Evolutionary conservation across 2,113 vertebrate genomes (phyloP).

Genomic region (Pholis gunnellus): DNA sequence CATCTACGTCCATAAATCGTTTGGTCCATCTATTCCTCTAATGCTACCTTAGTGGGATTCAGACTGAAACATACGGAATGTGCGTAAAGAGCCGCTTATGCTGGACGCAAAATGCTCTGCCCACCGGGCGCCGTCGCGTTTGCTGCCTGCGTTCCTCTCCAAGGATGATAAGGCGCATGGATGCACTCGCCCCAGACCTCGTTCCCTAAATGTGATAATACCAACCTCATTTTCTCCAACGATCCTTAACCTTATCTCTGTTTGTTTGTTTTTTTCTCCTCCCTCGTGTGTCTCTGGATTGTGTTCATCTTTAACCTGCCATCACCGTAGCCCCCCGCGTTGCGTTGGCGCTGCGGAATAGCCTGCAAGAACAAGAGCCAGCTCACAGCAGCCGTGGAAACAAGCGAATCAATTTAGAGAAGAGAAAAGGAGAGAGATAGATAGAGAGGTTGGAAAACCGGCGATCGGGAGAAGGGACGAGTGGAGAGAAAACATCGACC

Average conservation of each 20-base stretch:
- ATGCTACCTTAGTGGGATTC: constrained; percentile 70
- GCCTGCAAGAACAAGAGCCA: constrained; percentile 76
- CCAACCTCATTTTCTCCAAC: constrained; percentile 56
- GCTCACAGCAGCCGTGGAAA: constrained; percentile 77
- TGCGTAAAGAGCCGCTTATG: constrained; percentile 78
- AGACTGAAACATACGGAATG: constrained; percentile 72
- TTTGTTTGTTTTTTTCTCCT: neutral
- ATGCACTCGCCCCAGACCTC: constrained; percentile 69
- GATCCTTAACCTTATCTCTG: constrained; percentile 38
- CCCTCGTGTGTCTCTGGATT: constrained; percentile 61
- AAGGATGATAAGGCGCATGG: constrained; percentile 75
- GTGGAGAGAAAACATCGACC: constrained; percentile 66
- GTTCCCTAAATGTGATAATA: constrained; percentile 57
- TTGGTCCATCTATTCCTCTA: constrained; percentile 42
- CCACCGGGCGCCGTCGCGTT: constrained; percentile 79
- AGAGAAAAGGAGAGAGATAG: constrained; percentile 55
- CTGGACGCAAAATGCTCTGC: constrained; percentile 78
- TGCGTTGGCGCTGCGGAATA: constrained; percentile 84
- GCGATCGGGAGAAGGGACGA: constrained; percentile 43
- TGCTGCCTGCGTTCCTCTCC: constrained; percentile 77
- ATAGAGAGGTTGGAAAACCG: constrained; percentile 61
- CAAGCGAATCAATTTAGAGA: constrained; percentile 77
- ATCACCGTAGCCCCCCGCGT: constrained; percentile 75
- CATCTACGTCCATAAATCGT: constrained; percentile 29
- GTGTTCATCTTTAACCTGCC: constrained; percentile 71